Base-by-base conservation (phyloP, 2,797 vertebrate genomes). In the Sebastes miniatus region DNA sequence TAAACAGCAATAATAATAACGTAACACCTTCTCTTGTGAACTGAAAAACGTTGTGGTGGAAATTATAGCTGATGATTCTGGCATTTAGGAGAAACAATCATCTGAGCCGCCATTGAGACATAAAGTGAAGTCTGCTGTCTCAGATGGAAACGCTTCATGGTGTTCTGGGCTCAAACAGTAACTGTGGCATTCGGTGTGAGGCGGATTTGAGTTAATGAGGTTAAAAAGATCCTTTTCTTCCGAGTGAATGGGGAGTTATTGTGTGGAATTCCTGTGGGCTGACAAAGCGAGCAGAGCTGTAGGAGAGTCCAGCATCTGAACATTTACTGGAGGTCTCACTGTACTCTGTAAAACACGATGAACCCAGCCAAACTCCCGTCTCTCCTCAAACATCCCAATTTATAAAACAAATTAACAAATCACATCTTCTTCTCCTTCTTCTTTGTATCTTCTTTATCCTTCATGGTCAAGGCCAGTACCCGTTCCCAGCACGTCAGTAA, bases 181-280 rank as follows among this genome's bases (percentile, higher is more conserved):
- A 64, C 70, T 25, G 65, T 20, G 81, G 71, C 64, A 3, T 76
- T 81, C 63, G n/a, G 16, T 7, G 13, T 32, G 18, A 68, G 71
- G 77, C 34, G 8, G 39, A 47, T 80, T 66, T 62, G n/a, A 73
- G 72, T 79, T 71, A 62, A 80, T 73, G 64, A 77, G 57, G 66
- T 72, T 76, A 69, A 85, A 76, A 58, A 66, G 52, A 69, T 68
- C 69, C 66, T 59, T 20, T 29, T 79, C 71, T 80, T 84, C 58
- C 1, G 22, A 63, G 31, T 34, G 29, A 85, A 76, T 27, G 71
- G 24, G 72, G 67, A 27, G 69, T 71, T 34, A 39, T 76, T 81
- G 75, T 73, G 72, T 62, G 8, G 76, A 56, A 86, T 83, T 80
- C 67, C 77, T 81, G 77, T 75, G 71, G 80, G 69, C 31, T 12